Evolutionary conservation across 92 coral and sea anemone genomes (phyloP), one percentile per base, ranked within the genome.

Genomic region (Siderastrea siderea): DNA sequence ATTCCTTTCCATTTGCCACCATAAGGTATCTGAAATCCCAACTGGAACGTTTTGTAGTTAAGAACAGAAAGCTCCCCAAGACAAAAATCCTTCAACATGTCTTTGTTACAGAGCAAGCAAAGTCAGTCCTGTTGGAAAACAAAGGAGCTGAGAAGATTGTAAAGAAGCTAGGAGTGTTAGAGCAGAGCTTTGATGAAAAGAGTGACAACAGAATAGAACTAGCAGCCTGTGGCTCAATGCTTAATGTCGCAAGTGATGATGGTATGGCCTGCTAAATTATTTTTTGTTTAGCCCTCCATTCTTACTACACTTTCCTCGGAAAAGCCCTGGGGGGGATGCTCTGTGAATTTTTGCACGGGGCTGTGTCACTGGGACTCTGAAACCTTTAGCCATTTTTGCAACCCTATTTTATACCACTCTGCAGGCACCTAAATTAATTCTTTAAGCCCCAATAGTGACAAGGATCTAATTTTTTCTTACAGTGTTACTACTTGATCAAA

Each of bases 211-310:
- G 92, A 75, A 77, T 87, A 70, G 97, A 93, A 74, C 88, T 94
- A 58, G 95, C 94, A 0, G 98, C 95, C 3, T 96, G 99, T 94
- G 99, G 99, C 45, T 90, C 98, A 76, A 92, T 98, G 83, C 93
- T 96, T 12, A 98, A 98, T 67, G 77, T 94, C 62, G 91, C 98
- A 43, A 91, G 95, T 88, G 99, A 96, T 75, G 93, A 95, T 82
- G 98, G 99, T 96, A 91, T 14, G 15, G 13, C 53, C 1, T 8
- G 11, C 6, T 0, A 57, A 71, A 59, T 67, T 47, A 64, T 1
- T 4, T 44, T 55, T 51, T 15, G 61, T 14, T 55, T 55, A 14
- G 12, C 12, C 2, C 12, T 8, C 12, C 9, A 55, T 10, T 55
- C 12, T 55, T 26, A 26, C 38, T 26, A 26, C 38, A 26, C 38